Conservation (phyloP, 53 echinoderm and acorn worm species). For the Crossaster papposus region DNA sequence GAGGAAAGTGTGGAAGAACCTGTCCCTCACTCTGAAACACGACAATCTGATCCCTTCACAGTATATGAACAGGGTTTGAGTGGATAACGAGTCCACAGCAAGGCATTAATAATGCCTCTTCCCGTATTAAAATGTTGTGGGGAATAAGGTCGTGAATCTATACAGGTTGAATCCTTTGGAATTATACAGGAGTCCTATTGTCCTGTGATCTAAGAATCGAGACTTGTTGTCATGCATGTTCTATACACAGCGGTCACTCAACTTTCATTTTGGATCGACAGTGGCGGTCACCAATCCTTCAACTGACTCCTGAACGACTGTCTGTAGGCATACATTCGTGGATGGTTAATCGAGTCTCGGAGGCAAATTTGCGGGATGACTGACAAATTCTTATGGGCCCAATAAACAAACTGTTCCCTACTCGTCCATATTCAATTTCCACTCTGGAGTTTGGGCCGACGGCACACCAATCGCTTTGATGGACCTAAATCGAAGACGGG, state of each 20-base stretch:
- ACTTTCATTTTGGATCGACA: not conserved
- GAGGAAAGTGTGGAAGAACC: no score
- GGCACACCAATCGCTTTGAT: slow-evolving; percentile 27
- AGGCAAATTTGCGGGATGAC: slow-evolving; percentile 13
- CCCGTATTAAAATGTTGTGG: no score
- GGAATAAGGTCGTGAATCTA: no score
- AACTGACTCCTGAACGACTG: not conserved
- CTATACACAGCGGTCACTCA: not conserved
- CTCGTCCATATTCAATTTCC: slow-evolving; percentile 27
- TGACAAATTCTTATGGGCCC: not conserved
- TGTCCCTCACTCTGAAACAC: no score
- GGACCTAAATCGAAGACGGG: slow-evolving; percentile 13
- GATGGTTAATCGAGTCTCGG: not conserved
- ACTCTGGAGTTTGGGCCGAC: not conserved
- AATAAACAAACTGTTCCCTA: not conserved
- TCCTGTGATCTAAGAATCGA: no score
- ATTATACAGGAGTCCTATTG: no score
- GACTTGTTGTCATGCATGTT: no score
- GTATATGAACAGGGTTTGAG: no score
- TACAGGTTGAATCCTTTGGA: no score
- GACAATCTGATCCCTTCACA: no score
- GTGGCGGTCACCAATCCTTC: not conserved
- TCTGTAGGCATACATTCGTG: not conserved
- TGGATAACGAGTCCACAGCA: no score
- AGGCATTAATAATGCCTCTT: no score